Evolutionary conservation across 2,113 vertebrate genomes (phyloP).

Genomic region (Pedetes capensis): DNA sequence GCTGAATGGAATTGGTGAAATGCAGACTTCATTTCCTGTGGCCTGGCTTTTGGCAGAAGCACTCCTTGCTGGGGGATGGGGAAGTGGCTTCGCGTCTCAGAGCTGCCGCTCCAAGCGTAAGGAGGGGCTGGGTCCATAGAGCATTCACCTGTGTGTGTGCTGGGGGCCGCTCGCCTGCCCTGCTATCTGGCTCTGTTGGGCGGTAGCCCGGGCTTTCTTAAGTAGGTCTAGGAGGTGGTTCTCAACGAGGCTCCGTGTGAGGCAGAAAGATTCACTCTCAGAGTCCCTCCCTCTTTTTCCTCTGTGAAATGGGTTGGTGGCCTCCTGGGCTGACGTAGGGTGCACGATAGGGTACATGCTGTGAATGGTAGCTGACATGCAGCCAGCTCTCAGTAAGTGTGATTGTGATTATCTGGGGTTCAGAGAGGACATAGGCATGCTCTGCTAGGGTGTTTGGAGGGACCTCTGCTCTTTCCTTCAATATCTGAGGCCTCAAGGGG

Average conservation of each 20-base stretch:
- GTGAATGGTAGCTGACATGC: fast-evolving
- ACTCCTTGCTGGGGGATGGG: not conserved
- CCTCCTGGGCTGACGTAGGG: not conserved
- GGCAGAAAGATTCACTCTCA: not conserved
- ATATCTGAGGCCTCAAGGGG: not conserved
- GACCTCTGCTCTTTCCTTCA: not conserved
- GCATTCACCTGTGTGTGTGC: fast-evolving
- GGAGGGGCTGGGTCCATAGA: not conserved
- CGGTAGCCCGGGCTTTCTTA: not conserved
- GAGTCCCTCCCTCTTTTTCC: not conserved
- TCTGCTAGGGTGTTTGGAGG: not conserved
- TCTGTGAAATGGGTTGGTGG: not conserved
- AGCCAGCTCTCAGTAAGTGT: fast-evolving
- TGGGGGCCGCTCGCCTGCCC: not conserved
- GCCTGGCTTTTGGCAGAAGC: not conserved
- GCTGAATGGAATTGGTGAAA: not conserved
- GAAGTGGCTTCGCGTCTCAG: not conserved
- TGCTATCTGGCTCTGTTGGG: not conserved
- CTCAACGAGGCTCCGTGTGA: not conserved
- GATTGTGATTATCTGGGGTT: not conserved
- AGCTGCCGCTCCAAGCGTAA: not conserved
- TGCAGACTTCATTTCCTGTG: not conserved
- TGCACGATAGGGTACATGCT: not conserved
- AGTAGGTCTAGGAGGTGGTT: not conserved
- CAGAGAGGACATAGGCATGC: not conserved